Conservation (phyloP, 2,888 invertebrate genomes). For the Nemotelus nigrinus region DNA sequence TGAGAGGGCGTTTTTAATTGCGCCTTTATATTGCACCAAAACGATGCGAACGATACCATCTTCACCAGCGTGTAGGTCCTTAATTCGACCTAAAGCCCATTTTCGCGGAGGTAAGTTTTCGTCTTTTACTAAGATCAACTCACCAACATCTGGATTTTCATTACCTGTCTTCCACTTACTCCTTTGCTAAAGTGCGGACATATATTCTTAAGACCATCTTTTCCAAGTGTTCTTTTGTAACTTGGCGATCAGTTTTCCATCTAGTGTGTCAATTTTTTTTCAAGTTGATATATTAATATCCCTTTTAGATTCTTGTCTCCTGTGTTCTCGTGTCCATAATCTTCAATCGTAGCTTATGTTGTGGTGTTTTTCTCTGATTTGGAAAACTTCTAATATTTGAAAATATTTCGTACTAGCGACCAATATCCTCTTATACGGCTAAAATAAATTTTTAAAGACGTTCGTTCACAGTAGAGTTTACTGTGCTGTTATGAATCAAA, state of each 20-base stretch:
- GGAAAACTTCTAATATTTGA: no score
- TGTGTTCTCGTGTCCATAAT: no score
- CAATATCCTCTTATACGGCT: no score
- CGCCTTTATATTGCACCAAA: neutral
- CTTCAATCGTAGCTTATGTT: no score
- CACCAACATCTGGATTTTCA: neutral
- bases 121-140: neutral
- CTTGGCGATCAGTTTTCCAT: neutral
- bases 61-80: neutral
- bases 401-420: no score
- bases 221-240: neutral
- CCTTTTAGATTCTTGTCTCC: no score
- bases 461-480: no score
- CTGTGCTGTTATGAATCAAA: no score
- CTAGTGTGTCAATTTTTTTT: no score
- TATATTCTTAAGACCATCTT: neutral
- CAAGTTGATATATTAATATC: no score
- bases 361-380: no score
- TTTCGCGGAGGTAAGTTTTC: slow-evolving; percentile 8
- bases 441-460: no score
- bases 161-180: neutral
- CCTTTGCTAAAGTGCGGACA: neutral
- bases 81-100: slow-evolving; percentile 12
- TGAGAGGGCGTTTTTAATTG: neutral
- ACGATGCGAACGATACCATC: slow-evolving; percentile 6